Evolutionary conservation across 2,797 vertebrate species (phyloP).

Genomic region (Trachurus trachurus): DNA sequence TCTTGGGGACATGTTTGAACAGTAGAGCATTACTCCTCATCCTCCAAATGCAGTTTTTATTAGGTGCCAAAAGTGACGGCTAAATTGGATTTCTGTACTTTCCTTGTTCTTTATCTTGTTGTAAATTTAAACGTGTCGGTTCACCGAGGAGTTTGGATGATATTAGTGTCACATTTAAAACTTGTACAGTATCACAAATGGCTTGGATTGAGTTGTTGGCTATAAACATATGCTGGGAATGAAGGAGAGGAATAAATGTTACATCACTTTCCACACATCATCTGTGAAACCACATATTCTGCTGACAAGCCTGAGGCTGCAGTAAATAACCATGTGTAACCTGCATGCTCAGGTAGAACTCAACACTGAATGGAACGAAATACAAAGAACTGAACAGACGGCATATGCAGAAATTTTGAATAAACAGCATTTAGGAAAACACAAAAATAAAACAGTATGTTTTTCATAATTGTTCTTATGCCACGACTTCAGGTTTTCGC

Average conservation of each 20-base stretch:
- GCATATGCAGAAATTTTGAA: not conserved
- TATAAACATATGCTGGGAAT: conserved; percentile 4
- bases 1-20: conserved; percentile 69
- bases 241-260: conserved; percentile 22
- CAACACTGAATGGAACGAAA: not conserved
- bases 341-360: not conserved
- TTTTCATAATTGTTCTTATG: too few relatives aligned
- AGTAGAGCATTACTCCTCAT: conserved; percentile 71
- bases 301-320: not conserved
- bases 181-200: conserved; percentile 6
- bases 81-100: conserved; percentile 66
- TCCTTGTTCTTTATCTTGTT: conserved; percentile 50
- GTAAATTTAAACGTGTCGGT: conserved; percentile 51
- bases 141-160: conserved; percentile 50
- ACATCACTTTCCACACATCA: not conserved
- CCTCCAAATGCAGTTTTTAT: conserved; percentile 71
- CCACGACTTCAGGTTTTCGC: too few relatives aligned
- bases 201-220: conserved; percentile 10
- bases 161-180: conserved; percentile 41
- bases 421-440: not conserved
- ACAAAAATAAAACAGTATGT: not conserved
- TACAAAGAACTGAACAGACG: too few relatives aligned
- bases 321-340: not conserved
- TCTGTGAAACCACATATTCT: conserved; percentile 19
- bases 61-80: conserved; percentile 75